A percentile compares a stretch with the other conserved stretches of the same genome.
These are phyloP conservation scores for Cepaea hortensis DNA, from an alignment of 2,888 invertebrate species.

Conservation along the genomic window DNA sequence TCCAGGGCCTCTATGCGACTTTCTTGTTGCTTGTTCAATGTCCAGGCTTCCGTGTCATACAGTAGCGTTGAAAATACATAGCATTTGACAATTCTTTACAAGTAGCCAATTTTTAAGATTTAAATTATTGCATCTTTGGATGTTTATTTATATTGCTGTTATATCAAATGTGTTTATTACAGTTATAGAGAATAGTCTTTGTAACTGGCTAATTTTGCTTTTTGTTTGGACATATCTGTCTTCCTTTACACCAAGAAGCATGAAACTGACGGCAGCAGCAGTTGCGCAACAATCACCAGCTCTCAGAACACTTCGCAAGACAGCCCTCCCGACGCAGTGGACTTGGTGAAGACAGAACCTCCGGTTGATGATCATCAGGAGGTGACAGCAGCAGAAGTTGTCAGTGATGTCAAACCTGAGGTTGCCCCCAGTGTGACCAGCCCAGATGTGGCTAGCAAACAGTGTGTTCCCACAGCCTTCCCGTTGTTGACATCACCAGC, in stretches of 20 bases:
- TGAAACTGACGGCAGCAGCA: constrained; percentile 10
- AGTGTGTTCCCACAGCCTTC: neutral
- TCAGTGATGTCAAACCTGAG: neutral
- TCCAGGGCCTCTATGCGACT: too few species aligned
- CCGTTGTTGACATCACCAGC: neutral
- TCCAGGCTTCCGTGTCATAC: too few species aligned
- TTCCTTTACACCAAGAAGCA: constrained; percentile 17
- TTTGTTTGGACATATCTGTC: neutral
- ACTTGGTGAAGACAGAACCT: constrained; percentile 19
- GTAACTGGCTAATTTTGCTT: neutral
- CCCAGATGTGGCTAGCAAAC: neutral
- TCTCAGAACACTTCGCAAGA: constrained; percentile 32
- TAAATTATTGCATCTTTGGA: too few species aligned
- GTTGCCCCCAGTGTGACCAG: neutral
- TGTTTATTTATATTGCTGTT: too few species aligned
- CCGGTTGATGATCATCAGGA: neutral
- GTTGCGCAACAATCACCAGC: constrained; percentile 4
- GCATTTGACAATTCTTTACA: too few species aligned
- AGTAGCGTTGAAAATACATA: too few species aligned
- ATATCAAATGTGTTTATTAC: too few species aligned
- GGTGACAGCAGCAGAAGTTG: constrained; percentile 3
- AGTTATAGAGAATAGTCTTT: too few species aligned
- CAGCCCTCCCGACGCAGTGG: constrained; percentile 10
- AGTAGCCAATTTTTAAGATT: too few species aligned
- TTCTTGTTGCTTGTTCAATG: too few species aligned